Conservation (phyloP, 1,140 invertebrate species). For the Eulimnadia texana region DNA sequence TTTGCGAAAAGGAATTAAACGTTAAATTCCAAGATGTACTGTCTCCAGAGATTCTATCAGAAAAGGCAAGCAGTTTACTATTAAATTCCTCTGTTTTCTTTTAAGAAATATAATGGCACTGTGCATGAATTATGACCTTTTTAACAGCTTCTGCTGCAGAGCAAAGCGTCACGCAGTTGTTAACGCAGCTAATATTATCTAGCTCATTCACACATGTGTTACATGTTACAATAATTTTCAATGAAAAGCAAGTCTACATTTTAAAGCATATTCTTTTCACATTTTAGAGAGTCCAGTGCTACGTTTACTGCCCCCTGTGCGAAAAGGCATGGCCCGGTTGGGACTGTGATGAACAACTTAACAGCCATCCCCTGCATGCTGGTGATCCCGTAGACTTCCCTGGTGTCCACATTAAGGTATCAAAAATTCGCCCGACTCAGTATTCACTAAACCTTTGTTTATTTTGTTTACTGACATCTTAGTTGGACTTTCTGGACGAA, state of each 20-base stretch:
- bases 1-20: constrained; percentile 59
- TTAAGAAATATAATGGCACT: too few species aligned
- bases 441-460: constrained; percentile 18
- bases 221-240: too few species aligned
- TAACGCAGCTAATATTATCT: too few species aligned
- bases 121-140: too few species aligned
- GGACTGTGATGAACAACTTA: constrained; percentile 37
- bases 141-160: too few species aligned
- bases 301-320: constrained; percentile 61
- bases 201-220: too few species aligned
- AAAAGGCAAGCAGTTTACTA: too few species aligned
- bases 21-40: constrained; percentile 26
- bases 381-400: constrained; percentile 43
- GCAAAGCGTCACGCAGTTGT: too few species aligned
- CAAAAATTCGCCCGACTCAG: not conserved
- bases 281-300: constrained; percentile 32
- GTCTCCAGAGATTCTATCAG: not conserved
- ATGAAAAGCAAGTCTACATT: too few species aligned
- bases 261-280: not conserved
- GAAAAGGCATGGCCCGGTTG: constrained; percentile 56
- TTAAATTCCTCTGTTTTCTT: too few species aligned
- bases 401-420: constrained; percentile 50
- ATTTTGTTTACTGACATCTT: constrained; percentile 19
- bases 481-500: constrained; percentile 54
- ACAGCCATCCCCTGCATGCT: constrained; percentile 48